Percentiles rank a stretch among this genome's conserved stretches.
phyloP scores from a whole-genome alignment of 2,113 vertebrate species.

The Suncus etruscus region DNA sequence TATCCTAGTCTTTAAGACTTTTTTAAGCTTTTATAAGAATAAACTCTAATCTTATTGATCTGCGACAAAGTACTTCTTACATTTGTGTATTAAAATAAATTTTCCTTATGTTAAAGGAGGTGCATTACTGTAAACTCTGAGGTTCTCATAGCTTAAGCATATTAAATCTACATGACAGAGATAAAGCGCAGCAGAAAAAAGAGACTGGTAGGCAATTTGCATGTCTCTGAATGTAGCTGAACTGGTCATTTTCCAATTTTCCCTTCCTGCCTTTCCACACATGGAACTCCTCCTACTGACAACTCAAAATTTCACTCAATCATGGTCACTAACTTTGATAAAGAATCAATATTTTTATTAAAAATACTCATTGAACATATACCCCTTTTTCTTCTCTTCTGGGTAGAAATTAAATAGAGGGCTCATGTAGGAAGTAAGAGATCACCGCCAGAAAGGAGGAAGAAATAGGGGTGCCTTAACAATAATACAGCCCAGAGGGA shows the following conservation, averaged over 20 bases:
- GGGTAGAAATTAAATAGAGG: too few relatives aligned
- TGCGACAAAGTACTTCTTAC: neutral
- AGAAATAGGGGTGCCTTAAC: too few relatives aligned
- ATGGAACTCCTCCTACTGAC: too few relatives aligned
- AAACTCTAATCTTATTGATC: neutral
- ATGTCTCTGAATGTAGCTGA: neutral
- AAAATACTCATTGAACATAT: neutral
- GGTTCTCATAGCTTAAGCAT: neutral
- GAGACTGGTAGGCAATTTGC: neutral
- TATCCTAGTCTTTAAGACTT: too few relatives aligned
- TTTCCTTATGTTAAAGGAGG: neutral
- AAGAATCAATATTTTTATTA: neutral
- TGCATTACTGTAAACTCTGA: neutral
- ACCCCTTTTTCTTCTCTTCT: too few relatives aligned
- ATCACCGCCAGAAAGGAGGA: too few relatives aligned
- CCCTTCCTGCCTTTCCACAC: too few relatives aligned
- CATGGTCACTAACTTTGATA: neutral
- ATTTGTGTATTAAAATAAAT: neutral
- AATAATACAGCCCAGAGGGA: too few relatives aligned
- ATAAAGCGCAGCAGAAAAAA: neutral
- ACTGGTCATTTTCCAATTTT: neutral
- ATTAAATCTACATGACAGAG: neutral
- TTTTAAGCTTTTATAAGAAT: neutral
- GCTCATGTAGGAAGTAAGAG: too few relatives aligned
- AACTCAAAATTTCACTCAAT: too few relatives aligned